A percentile compares a stretch with the other conserved stretches of the same genome.
Evolutionary conservation across 2,888 invertebrate species (phyloP).

Genomic region (Vesta saturnalis): DNA sequence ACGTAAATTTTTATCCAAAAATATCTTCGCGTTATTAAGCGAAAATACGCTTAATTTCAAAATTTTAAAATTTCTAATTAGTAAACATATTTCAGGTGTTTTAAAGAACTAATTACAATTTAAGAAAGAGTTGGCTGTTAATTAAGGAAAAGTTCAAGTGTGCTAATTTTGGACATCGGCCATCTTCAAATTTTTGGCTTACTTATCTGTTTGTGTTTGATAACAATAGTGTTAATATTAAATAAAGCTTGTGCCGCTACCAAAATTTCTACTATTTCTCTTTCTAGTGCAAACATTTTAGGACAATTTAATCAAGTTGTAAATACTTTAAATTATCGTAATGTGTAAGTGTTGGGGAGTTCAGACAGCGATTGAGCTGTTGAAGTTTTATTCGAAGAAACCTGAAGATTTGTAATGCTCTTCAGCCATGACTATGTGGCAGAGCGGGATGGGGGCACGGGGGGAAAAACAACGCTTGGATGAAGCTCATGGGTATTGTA

Average conservation of each 20-base stretch:
- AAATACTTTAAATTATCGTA: not conserved
- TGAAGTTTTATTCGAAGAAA: not conserved
- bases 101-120: too few species aligned
- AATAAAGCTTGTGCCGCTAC: not conserved
- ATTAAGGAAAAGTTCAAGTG: slow-evolving; percentile 8
- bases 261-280: not conserved
- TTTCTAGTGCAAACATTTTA: not conserved
- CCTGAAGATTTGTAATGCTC: slow-evolving; percentile 51
- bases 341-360: not conserved
- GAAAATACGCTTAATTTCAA: too few species aligned
- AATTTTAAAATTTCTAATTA: too few species aligned
- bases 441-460: slow-evolving; percentile 80
- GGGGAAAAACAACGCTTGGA: slow-evolving; percentile 82
- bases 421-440: slow-evolving; percentile 77
- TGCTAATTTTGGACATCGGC: slow-evolving; percentile 10
- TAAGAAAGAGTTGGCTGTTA: not conserved
- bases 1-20: slow-evolving; percentile 6
- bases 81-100: too few species aligned
- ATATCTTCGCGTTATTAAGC: not conserved
- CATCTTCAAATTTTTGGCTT: slow-evolving; percentile 6
- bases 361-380: not conserved
- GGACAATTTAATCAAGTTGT: too few species aligned
- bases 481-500: slow-evolving; percentile 84
- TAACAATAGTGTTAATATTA: not conserved
- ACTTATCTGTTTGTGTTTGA: not conserved